Evolutionary conservation across 2,888 invertebrate species (phyloP).

Genomic region (Melikaiella ostensackeni): DNA sequence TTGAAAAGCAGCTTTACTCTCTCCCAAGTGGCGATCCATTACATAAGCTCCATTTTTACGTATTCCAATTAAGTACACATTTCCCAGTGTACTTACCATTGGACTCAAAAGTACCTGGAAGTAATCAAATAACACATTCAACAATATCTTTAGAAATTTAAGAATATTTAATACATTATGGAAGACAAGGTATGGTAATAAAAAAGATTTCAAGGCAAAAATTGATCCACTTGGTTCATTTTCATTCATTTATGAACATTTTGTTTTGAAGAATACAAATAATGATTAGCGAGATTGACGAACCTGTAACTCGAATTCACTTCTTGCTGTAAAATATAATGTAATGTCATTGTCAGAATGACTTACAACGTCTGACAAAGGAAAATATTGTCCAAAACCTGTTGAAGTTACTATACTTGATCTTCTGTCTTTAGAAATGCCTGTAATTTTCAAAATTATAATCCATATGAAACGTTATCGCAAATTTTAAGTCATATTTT

Average conservation of each 20-base stretch:
- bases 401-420: conserved; percentile 49
- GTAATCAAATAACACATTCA: neutral
- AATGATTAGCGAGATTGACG: neutral
- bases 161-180: neutral
- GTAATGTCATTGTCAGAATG: conserved; percentile 49
- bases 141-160: neutral
- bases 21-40: conserved; percentile 36
- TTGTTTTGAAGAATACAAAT: too few relatives aligned
- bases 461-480: neutral
- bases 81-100: conserved; percentile 46
- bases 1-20: conserved; percentile 44
- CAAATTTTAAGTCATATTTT: too few relatives aligned
- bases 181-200: too few relatives aligned
- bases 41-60: conserved; percentile 44
- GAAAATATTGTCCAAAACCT: conserved; percentile 50
- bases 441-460: conserved; percentile 34
- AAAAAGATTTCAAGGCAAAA: too few relatives aligned
- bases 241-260: too few relatives aligned
- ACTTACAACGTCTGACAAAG: conserved; percentile 48
- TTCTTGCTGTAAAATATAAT: conserved; percentile 50
- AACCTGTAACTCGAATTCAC: conserved; percentile 45
- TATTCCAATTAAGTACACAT: conserved; percentile 48
- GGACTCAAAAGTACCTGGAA: conserved; percentile 47
- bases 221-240: too few relatives aligned
- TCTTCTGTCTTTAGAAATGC: conserved; percentile 46